A percentile compares a stretch with the other conserved stretches of the same genome.
Evolutionary conservation across 2,888 invertebrate genomes (phyloP).

Genomic region (Oxystoma pomonae): DNA sequence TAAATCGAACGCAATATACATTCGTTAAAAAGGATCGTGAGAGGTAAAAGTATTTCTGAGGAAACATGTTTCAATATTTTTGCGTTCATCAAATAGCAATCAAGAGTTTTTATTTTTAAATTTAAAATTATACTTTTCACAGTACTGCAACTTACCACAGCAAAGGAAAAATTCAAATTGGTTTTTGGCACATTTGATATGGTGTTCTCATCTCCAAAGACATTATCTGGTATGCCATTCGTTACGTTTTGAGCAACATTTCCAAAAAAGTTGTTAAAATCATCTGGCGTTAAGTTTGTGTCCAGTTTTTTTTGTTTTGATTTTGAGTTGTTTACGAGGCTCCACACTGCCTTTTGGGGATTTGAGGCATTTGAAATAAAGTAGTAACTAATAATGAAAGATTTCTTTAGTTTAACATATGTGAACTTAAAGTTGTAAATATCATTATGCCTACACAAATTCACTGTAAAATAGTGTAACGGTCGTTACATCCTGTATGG

Average conservation of each 20-base stretch:
- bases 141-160: not conserved
- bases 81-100: not conserved
- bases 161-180: not conserved
- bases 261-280: slow-evolving; percentile 7
- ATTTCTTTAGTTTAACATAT: too few relatives aligned
- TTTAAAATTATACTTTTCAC: not conserved
- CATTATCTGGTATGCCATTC: not conserved
- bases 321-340: not conserved
- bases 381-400: too few relatives aligned
- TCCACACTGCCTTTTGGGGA: not conserved
- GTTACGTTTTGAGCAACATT: not conserved
- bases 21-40: not conserved
- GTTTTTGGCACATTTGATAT: not conserved
- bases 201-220: not conserved
- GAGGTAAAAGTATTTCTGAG: not conserved
- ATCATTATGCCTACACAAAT: too few relatives aligned
- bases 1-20: not conserved
- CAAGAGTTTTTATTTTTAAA: slow-evolving; percentile 12
- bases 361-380: not conserved
- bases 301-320: not conserved
- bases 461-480: too few relatives aligned
- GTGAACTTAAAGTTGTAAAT: too few relatives aligned
- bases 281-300: not conserved
- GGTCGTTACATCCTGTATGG: too few relatives aligned
- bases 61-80: slow-evolving; percentile 1